Evolutionary conservation across 2,888 invertebrate genomes (phyloP).

Genomic region (Deilephila elpenor): DNA sequence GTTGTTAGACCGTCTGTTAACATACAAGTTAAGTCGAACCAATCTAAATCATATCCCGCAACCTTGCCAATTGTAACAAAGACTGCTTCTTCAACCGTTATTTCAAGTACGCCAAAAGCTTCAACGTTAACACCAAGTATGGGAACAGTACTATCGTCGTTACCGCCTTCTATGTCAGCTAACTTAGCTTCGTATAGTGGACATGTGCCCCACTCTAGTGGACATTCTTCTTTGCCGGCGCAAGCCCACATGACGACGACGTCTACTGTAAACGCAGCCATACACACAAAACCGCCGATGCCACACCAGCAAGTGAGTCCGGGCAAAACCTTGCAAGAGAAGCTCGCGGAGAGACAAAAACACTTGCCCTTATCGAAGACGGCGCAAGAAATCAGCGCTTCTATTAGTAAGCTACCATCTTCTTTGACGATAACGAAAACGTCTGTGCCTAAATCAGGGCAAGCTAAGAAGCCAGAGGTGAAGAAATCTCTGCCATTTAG

Average conservation of each 20-base stretch:
- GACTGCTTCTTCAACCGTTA: slow-evolving; percentile 52
- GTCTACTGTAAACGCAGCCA: slow-evolving; percentile 57
- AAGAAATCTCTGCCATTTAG: slow-evolving; percentile 68
- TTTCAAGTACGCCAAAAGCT: slow-evolving; percentile 57
- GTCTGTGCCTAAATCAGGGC: slow-evolving; percentile 53
- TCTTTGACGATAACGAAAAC: slow-evolving; percentile 82
- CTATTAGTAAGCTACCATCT: slow-evolving; percentile 79
- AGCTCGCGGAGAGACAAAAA: slow-evolving; percentile 87
- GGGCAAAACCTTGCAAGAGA: slow-evolving; percentile 88
- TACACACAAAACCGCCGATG: slow-evolving; percentile 69
- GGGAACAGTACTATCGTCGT: slow-evolving; percentile 70
- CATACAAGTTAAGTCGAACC: slow-evolving; percentile 33
- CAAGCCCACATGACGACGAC: slow-evolving; percentile 69
- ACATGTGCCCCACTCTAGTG: slow-evolving; percentile 37
- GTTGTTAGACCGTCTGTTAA: slow-evolving; percentile 38
- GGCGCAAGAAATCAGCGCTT: slow-evolving; percentile 63
- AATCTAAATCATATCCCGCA: slow-evolving; percentile 53
- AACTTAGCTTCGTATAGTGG: slow-evolving; percentile 58
- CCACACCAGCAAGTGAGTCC: slow-evolving; percentile 81
- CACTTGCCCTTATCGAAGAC: slow-evolving; percentile 60
- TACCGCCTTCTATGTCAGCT: slow-evolving; percentile 71
- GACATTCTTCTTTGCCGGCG: slow-evolving; percentile 47
- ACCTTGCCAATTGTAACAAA: slow-evolving; percentile 49
- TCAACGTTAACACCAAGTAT: slow-evolving; percentile 66
- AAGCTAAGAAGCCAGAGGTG: slow-evolving; percentile 61